Evolutionary conservation across 2,113 vertebrate species (phyloP).

Genomic region (Glaucomys volans): DNA sequence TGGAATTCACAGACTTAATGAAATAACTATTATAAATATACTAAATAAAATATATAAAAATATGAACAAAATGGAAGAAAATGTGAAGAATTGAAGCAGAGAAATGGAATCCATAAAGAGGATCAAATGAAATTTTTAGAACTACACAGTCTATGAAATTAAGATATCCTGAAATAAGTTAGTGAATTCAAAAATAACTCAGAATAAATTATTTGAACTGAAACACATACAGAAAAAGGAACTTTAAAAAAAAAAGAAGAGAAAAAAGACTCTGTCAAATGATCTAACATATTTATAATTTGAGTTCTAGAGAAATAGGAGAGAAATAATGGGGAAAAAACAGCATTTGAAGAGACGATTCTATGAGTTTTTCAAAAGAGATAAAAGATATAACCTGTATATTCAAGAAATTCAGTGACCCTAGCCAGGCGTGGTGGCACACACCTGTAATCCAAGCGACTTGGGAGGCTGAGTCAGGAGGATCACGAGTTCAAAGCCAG

Average conservation of each 20-base stretch:
- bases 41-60: conserved; percentile 1
- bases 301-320: background rate
- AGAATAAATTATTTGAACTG: conserved; percentile 1
- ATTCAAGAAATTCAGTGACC: background rate
- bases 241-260: too few relatives aligned
- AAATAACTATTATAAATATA: background rate
- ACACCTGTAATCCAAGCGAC: too few relatives aligned
- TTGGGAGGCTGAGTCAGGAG: too few relatives aligned
- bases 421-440: too few relatives aligned
- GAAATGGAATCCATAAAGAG: background rate
- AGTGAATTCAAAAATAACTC: background rate
- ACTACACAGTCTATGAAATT: background rate
- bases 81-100: background rate
- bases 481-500: too few relatives aligned
- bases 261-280: background rate
- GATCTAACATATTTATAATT: background rate
- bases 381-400: background rate
- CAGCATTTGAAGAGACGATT: background rate
- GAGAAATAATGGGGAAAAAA: background rate
- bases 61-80: background rate
- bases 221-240: background rate
- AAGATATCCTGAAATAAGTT: background rate
- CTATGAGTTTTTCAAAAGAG: background rate
- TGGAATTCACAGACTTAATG: background rate
- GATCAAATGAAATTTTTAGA: background rate